These are phyloP conservation scores for Samia ricini DNA, from an alignment of 1,140 invertebrate genomes.

Conservation along the genomic window DNA sequence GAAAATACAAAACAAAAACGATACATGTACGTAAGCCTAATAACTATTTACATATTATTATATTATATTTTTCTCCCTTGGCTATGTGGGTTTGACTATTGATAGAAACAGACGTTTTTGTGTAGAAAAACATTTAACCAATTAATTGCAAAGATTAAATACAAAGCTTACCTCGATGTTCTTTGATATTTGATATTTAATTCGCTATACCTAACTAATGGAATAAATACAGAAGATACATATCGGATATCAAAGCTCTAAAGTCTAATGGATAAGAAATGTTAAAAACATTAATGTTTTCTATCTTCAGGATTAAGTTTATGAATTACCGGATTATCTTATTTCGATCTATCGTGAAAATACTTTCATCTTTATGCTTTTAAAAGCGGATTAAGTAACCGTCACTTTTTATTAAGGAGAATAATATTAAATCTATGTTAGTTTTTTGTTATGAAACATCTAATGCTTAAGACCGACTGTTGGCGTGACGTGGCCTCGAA, in stretches of 20 bases:
- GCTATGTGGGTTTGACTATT: too few relatives aligned
- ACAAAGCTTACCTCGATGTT: neutral
- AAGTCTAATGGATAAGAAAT: neutral
- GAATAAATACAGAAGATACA: neutral
- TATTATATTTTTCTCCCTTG: too few relatives aligned
- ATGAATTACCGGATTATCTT: neutral
- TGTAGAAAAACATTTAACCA: neutral
- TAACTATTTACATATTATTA: too few relatives aligned
- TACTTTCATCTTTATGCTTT: slow-evolving; percentile 27
- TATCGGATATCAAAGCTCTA: neutral
- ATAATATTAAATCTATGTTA: neutral
- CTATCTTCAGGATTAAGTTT: neutral
- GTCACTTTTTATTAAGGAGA: slow-evolving; percentile 27
- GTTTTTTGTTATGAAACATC: too few relatives aligned
- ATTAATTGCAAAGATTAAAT: neutral
- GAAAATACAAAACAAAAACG: too few relatives aligned
- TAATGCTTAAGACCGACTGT: too few relatives aligned
- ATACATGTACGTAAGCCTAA: too few relatives aligned
- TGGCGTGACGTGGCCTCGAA: too few relatives aligned
- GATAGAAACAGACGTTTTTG: too few relatives aligned
- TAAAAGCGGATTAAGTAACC: slow-evolving; percentile 37
- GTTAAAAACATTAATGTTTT: neutral
- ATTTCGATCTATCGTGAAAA: neutral
- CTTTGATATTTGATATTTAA: neutral
- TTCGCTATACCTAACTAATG: neutral